Conservation (phyloP, 2,888 invertebrate genomes). For the Drosophila quinaria region DNA sequence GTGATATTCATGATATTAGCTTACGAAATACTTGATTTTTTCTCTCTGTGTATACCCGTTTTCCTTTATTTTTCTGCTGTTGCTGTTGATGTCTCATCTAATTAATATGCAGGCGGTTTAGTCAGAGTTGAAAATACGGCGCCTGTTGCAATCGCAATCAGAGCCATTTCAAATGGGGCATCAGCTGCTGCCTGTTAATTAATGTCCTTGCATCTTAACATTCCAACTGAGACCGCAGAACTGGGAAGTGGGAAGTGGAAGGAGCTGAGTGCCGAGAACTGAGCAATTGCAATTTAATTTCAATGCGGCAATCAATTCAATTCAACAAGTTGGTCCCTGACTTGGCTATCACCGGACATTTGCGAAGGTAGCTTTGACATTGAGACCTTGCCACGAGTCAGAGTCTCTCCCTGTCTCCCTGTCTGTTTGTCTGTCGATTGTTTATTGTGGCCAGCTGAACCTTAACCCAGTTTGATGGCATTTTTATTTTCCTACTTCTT, state of each 20-base stretch:
- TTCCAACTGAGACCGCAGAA: constrained; percentile 49
- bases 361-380: constrained; percentile 46
- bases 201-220: constrained; percentile 80
- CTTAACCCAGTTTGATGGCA: constrained; percentile 54
- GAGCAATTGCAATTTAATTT: constrained; percentile 74
- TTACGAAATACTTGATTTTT: too few relatives aligned
- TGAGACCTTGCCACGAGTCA: constrained; percentile 32
- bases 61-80: background rate
- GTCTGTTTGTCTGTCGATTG: background rate
- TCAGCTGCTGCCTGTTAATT: constrained; percentile 63
- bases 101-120: constrained; percentile 73
- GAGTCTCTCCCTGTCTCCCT: constrained; percentile 1
- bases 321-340: constrained; percentile 71
- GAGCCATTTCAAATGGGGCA: constrained; percentile 65
- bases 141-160: constrained; percentile 61
- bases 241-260: background rate
- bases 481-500: constrained; percentile 4
- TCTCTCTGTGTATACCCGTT: background rate
- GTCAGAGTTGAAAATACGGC: constrained; percentile 31
- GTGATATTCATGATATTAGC: too few relatives aligned
- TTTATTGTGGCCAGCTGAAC: constrained; percentile 38
- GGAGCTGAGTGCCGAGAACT: constrained; percentile 8
- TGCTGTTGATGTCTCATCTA: constrained; percentile 33
- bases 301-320: constrained; percentile 77
- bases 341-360: constrained; percentile 18